Base-by-base conservation (phyloP, 1,140 invertebrate genomes). In the Helicoverpa zea region DNA sequence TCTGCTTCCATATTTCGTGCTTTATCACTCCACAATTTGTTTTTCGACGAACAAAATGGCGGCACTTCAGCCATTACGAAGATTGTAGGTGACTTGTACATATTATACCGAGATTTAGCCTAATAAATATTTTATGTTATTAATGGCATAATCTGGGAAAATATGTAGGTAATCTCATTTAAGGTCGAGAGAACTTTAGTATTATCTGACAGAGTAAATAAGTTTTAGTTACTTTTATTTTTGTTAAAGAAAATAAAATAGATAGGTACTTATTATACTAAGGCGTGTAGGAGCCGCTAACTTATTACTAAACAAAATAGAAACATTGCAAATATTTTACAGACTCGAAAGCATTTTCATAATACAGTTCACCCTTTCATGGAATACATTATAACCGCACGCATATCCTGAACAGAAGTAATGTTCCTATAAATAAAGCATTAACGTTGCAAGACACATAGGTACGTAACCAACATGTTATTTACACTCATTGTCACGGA, bases 1-100 rank as follows among this genome's bases (percentile, higher is more conserved):
- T 87, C 52, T 52, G 75, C 54, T 73, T 78, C 63, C 75, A 83
- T 84, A 83, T 83, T 88, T 83, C 86, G 85, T 87, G 87, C 83
- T 86, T 87, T 88, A 89, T 89, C 88, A 88, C 84, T 85, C 72
- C 63, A 58, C 49, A 77, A 73, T 81, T 83, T 87, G 81, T 88
- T 87, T 89, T 87, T 89, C 86, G 83, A 78, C 84, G 81, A 85
- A 86, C 83, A 87, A 83, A 68, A 77, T 68, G 59, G 54, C 52
- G 59, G 54, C 35, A 74, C 83, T 79, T 74, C 72, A 80, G 74
- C 78, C 84, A 81, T 84, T 86, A 80, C 77, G 59, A 76, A 80
- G 72, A 83, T 83, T 85, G 70, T 35, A 66, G 70, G 64, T 87
- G 81, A 86, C 86, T 88, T 83, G 83, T 47, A 59, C 80, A 84